Evolutionary conservation across 2,113 vertebrate genomes (phyloP).

Genomic region (Montifringilla adamsi): DNA sequence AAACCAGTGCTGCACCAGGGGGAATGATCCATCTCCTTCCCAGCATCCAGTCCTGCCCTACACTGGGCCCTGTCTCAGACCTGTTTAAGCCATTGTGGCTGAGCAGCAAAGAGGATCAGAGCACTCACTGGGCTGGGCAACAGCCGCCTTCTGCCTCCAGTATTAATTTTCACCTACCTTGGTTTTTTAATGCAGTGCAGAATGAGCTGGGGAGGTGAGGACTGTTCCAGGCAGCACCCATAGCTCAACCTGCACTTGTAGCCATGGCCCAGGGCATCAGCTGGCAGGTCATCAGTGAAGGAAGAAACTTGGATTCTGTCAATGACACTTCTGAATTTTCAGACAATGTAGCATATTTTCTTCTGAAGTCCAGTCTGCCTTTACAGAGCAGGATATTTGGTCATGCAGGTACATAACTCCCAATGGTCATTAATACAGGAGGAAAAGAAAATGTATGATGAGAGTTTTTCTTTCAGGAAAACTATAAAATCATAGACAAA

Average conservation of each 20-base stretch:
- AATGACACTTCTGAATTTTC: neutral
- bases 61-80: fast-evolving
- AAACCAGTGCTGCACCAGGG: neutral
- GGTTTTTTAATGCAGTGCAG: no score
- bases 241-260: neutral
- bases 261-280: neutral
- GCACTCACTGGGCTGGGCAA: neutral
- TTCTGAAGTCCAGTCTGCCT: neutral
- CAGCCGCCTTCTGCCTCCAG: neutral
- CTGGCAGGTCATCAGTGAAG: neutral
- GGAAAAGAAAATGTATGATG: neutral
- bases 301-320: neutral
- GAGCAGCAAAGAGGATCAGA: neutral
- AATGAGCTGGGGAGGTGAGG: neutral
- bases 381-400: neutral
- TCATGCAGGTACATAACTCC: neutral
- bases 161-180: neutral
- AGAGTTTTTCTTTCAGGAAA: neutral
- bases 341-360: neutral
- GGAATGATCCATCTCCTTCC: neutral
- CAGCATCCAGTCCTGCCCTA: neutral
- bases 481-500: neutral
- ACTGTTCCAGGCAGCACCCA: neutral
- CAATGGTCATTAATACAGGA: neutral
- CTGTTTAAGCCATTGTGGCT: neutral